These are phyloP conservation scores for Caenorhabditis auriculariae DNA, from an alignment of 2,888 invertebrate species.

Conservation along the genomic window DNA sequence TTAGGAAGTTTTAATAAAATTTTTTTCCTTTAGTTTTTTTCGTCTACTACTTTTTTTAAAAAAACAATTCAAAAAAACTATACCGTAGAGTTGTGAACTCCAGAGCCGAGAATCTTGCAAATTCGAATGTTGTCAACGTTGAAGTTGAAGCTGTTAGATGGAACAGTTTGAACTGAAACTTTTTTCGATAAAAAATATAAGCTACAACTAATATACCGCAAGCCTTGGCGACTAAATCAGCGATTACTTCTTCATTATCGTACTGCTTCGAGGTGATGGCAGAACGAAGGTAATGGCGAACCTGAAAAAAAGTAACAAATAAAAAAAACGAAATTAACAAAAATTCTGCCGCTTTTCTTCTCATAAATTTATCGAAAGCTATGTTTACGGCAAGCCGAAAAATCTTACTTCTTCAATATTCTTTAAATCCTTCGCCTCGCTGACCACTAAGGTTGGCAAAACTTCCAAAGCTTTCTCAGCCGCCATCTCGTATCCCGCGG, in stretches of 20 bases:
- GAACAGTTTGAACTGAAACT: conserved; percentile 58
- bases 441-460: conserved; percentile 71
- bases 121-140: conserved; percentile 97
- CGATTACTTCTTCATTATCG: conserved; percentile 90
- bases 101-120: conserved; percentile 72
- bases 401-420: conserved; percentile 75
- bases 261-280: conserved; percentile 96
- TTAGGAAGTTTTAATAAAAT: too few relatives aligned
- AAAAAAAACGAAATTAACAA: background rate
- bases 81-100: conserved; percentile 63
- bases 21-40: too few relatives aligned
- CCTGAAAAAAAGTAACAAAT: conserved; percentile 8
- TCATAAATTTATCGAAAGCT: background rate
- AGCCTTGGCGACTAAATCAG: conserved; percentile 81
- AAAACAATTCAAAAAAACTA: background rate
- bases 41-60: too few relatives aligned
- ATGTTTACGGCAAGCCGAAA: background rate
- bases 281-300: conserved; percentile 71
- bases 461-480: conserved; percentile 85
- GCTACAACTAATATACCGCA: too few relatives aligned
- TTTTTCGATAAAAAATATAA: too few relatives aligned
- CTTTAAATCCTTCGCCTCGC: conserved; percentile 73
- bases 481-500: conserved; percentile 90
- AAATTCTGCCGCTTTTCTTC: background rate
- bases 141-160: conserved; percentile 69